These are phyloP conservation scores for Margarornis squamiger DNA, from an alignment of 2,797 vertebrate species.

Conservation along the genomic window DNA sequence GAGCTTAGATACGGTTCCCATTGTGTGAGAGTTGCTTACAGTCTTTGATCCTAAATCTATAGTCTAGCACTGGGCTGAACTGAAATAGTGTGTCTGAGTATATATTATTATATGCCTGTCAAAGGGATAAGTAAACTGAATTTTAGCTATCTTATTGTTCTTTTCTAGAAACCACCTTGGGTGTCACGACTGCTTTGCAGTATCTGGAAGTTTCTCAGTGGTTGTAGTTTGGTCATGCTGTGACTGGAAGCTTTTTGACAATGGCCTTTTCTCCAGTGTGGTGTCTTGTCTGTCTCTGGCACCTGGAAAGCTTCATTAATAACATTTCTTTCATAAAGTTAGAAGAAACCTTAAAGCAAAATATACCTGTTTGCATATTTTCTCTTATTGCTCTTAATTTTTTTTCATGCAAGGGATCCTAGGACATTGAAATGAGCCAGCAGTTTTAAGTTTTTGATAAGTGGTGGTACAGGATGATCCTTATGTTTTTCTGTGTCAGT, in stretches of 20 bases:
- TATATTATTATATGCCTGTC: not conserved
- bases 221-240: not conserved
- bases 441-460: not conserved
- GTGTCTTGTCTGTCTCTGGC: not conserved
- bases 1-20: not conserved
- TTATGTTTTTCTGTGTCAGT: not conserved
- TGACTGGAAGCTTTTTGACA: not conserved
- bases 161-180: not conserved
- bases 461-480: not conserved
- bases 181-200: not conserved
- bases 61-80: not conserved
- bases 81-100: not conserved
- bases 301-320: not conserved
- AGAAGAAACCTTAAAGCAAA: not conserved
- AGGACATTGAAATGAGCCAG: not conserved
- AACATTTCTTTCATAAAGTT: not conserved
- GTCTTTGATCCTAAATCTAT: constrained; percentile 42
- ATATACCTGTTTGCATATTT: not conserved
- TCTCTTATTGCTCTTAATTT: not conserved
- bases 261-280: not conserved
- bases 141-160: not conserved
- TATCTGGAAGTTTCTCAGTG: not conserved
- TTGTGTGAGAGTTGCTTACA: constrained; percentile 6
- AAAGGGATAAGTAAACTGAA: not conserved
- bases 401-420: not conserved